Evolutionary conservation across 2,888 invertebrate species (phyloP).

Genomic region (Harpalus rubripes): DNA sequence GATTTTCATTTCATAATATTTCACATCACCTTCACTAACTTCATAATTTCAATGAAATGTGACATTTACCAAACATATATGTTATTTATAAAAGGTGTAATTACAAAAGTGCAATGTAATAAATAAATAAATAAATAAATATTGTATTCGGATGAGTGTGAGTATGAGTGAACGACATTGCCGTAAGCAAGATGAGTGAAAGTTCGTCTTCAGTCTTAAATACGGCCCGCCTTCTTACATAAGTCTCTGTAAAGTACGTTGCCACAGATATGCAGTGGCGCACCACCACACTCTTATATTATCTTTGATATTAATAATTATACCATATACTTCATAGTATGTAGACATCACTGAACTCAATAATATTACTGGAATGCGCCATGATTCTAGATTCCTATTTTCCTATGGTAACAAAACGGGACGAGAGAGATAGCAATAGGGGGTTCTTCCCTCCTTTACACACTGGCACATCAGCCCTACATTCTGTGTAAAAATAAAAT

Average conservation of each 20-base stretch:
- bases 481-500: no score
- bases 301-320: no score
- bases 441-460: no score
- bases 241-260: constrained; percentile 13
- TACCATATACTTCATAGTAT: no score
- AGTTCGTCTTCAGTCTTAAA: constrained; percentile 34
- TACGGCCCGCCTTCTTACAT: constrained; percentile 51
- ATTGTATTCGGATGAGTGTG: constrained; percentile 6
- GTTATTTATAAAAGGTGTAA: background rate
- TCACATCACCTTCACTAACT: background rate
- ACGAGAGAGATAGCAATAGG: no score
- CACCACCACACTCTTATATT: no score
- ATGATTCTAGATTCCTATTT: no score
- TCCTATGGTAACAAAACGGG: no score
- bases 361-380: no score
- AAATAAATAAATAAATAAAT: constrained; percentile 33
- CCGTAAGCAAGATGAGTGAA: constrained; percentile 51
- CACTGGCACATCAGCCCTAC: no score
- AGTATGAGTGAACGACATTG: constrained; percentile 42
- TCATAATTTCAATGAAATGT: constrained; percentile 1
- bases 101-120: constrained; percentile 13
- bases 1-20: constrained; percentile 1
- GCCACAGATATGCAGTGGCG: background rate
- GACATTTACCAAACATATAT: constrained; percentile 9
- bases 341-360: no score